Percentiles rank a stretch among this genome's conserved stretches.
Evolutionary conservation across 2,888 invertebrate genomes (phyloP).

Genomic region (Epinotia ramella): DNA sequence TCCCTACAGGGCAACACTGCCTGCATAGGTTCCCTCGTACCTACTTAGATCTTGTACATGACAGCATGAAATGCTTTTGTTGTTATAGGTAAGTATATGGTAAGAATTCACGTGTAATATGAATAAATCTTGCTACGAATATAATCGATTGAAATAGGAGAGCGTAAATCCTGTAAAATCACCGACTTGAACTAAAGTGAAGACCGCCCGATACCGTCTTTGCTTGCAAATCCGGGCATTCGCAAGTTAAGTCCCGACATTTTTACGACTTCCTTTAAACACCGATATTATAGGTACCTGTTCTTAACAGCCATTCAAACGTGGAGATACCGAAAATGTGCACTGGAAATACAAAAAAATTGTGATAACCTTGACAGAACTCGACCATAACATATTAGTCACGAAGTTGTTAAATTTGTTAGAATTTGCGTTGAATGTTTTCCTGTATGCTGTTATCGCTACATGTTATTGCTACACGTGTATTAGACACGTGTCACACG

Average conservation of each 20-base stretch:
- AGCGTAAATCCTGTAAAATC: constrained; percentile 69
- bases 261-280: constrained; percentile 72
- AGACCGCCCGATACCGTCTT: constrained; percentile 73
- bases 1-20: no score
- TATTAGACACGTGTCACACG: neutral
- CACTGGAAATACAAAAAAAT: no score
- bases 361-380: neutral
- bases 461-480: neutral
- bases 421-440: neutral
- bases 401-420: neutral
- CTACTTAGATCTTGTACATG: no score
- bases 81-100: no score
- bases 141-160: constrained; percentile 66
- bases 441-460: neutral
- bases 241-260: constrained; percentile 71
- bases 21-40: no score
- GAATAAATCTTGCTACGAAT: neutral
- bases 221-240: constrained; percentile 70
- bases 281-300: no score
- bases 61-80: no score
- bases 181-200: constrained; percentile 68
- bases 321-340: no score
- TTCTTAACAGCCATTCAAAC: no score
- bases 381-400: neutral
- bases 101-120: neutral